phyloP scores from a whole-genome alignment of 2,797 vertebrate species.

The Taenioides sp. region DNA sequence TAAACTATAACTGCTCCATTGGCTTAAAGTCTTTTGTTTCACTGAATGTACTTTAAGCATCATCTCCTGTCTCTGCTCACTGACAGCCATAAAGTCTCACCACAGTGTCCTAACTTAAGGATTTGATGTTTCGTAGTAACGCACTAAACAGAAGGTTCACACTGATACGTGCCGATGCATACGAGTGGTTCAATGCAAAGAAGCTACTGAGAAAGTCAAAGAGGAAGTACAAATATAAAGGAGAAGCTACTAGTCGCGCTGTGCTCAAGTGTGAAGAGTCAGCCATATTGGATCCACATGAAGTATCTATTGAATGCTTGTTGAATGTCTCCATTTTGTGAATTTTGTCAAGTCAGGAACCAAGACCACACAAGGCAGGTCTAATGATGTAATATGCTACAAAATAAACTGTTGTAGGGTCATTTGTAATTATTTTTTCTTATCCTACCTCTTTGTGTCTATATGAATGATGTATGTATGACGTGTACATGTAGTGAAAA shows the following conservation, averaged over 20 bases:
- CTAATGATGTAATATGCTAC: background rate
- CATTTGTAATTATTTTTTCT: background rate
- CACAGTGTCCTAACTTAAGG: background rate
- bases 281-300: background rate
- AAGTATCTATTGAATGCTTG: background rate
- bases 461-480: too few relatives aligned
- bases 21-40: background rate
- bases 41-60: background rate
- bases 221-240: slow-evolving; percentile 6
- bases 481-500: too few relatives aligned
- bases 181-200: background rate
- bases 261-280: slow-evolving; percentile 1
- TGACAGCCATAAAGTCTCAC: slow-evolving; percentile 4
- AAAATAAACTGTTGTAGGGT: too few relatives aligned
- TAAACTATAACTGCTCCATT: background rate
- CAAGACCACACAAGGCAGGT: background rate
- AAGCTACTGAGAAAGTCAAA: background rate
- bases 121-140: slow-evolving; percentile 4
- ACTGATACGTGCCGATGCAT: slow-evolving; percentile 5
- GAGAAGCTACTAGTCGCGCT: background rate
- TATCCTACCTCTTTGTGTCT: background rate
- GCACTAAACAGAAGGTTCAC: slow-evolving; percentile 4
- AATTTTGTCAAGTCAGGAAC: background rate
- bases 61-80: slow-evolving; percentile 19
- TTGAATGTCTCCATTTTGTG: background rate